Base-by-base conservation (phyloP, 2,797 vertebrate species). In the Bryconaethiops microstoma region DNA sequence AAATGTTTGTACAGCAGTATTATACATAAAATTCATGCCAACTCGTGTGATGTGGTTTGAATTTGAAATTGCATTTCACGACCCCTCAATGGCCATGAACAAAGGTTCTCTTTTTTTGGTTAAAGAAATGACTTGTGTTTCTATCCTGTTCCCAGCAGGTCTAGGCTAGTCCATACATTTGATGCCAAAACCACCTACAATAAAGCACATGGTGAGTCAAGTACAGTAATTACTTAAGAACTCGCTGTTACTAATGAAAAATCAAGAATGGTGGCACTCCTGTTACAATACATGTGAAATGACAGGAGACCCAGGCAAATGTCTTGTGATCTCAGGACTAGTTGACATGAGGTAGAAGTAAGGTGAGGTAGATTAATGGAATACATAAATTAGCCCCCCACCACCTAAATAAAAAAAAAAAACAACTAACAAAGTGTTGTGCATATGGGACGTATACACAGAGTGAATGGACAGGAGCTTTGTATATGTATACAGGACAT, bases 301-400 rank as follows among this genome's bases (percentile, higher is more conserved):
- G 50, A 72, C 25, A 35, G 29, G 67, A 45, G 29, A 55, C 17
- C 70, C 25, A 59, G 17, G 17, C 69, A 19, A 74, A 59, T 72
- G 68, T 40, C 9, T 74, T 59, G 71, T 72, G 55, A 59, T 74
- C 55, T 70, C 8, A 59, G 59, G 54, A 71, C 16, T 71, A 50
- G n/a, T 74, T 52, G 67, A 25, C 23, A 83, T 62, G 85, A 86
- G 82, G 83, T 82, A 84, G 75, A 84, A 77, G 57, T 77, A 59
- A 54, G 52, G 29, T 71, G 77, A 80, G 74, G 83, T 85, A 83
- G 78, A 57, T 63, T n/a, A 80, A 78, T 64, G 21, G 40, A 59
- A 83, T 23, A 79, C 64, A 69, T 75, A 45, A 73, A 62, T 65
- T 21, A n/a, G 2, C 21, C n/a, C 40, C 45, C 45, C 45, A 4